phyloP scores from a whole-genome alignment of 2,113 vertebrate genomes.

The Ceratotherium simum region DNA sequence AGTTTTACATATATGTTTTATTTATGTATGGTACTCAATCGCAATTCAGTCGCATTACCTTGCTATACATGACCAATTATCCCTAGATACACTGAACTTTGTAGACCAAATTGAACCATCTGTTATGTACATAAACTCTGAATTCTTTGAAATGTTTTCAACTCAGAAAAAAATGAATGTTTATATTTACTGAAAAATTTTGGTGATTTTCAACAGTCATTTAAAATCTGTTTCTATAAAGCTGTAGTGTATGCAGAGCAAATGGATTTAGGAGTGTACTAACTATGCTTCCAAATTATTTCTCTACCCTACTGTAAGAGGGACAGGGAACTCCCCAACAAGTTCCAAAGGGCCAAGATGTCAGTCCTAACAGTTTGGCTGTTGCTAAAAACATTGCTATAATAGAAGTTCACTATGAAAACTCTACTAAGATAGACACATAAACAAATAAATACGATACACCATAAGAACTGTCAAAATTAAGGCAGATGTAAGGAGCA shows the following conservation, averaged over 20 bases:
- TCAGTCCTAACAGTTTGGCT: background rate
- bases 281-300: background rate
- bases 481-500: background rate
- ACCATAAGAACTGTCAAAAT: background rate
- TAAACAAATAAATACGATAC: background rate
- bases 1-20: constrained; percentile 64
- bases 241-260: background rate
- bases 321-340: background rate
- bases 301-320: background rate
- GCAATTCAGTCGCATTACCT: constrained; percentile 30
- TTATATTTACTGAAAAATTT: constrained; percentile 61
- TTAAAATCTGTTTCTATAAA: constrained; percentile 63
- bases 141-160: constrained; percentile 70
- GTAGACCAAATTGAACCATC: constrained; percentile 71
- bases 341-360: background rate
- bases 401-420: background rate
- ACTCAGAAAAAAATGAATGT: constrained; percentile 45
- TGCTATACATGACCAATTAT: constrained; percentile 50
- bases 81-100: constrained; percentile 61
- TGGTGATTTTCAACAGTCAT: constrained; percentile 62
- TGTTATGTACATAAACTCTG: constrained; percentile 57
- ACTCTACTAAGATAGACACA: background rate
- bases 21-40: constrained; percentile 21
- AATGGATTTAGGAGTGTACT: background rate
- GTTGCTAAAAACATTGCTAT: background rate